Base-by-base conservation (phyloP, 2,797 vertebrate species). In the Rhynchotus rufescens region DNA sequence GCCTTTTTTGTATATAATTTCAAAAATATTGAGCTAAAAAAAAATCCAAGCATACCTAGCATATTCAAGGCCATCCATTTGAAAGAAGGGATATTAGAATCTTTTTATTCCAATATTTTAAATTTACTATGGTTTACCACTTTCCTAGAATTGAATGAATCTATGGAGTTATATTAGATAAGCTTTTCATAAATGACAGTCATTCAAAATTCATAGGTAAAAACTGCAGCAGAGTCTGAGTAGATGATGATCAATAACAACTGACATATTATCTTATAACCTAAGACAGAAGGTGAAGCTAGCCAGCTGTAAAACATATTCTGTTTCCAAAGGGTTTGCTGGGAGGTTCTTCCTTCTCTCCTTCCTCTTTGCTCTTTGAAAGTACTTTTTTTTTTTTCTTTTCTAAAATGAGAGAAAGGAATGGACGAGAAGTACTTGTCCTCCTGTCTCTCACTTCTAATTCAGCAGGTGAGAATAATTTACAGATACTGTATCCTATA, bases 391-490 rank as follows among this genome's bases (percentile, higher is more conserved):
- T 66, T 2, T 6, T 92, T 80, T 79, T 66, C 9, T 78, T 90
- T 90, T 83, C 38, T 91, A 47, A 86, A 26, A 38, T 7, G 8
- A 11, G 34, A 79, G 38, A 80, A 79, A 25, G n/a, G 42, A 75
- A 56, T 17, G 28, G 42, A 10, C 52, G 16, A 47, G 32, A 52
- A 30, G 30, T 49, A 45, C 34, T 69, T 6, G 60, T 10, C 57
- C 74, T 86, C 71, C 34, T 32, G 19, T 71, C 75, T 79, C 80
- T 56, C 9, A 16, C 30, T 21, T 88, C 20, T 80, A 32, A 89
- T 65, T 89, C 32, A 65, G 25, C 61, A 82, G 78, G 16, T 67
- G 30, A 77, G 44, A 59, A 36, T 45, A 84, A 54, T 14, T 77
- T 72, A 17, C 1, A 7, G 13, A 15, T 72, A 6, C 12, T 23